These are phyloP conservation scores for Turnix velox DNA, from an alignment of 2,113 vertebrate species.

Conservation along the genomic window DNA sequence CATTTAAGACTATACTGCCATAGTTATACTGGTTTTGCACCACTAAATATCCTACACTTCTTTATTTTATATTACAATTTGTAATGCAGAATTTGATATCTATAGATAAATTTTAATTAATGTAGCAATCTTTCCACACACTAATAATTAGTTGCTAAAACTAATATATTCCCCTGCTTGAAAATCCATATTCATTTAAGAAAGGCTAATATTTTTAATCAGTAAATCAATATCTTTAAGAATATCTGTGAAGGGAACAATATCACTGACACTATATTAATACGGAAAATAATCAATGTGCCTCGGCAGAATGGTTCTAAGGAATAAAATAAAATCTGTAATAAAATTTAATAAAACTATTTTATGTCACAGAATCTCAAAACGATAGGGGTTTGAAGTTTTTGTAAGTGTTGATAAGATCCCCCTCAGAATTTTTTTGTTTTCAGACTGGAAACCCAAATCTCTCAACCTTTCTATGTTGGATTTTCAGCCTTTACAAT, in stretches of 20 bases:
- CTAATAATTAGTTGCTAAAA: background rate
- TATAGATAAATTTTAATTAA: background rate
- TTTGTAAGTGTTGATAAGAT: no score
- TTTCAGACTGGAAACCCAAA: no score
- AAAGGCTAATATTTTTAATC: background rate
- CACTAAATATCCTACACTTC: background rate
- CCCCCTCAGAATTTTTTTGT: no score
- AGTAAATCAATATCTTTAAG: background rate
- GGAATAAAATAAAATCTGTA: background rate
- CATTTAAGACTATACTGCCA: background rate
- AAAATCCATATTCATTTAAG: background rate
- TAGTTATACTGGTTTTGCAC: background rate
- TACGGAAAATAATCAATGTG: background rate
- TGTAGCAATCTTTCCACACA: background rate
- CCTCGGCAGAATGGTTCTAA: background rate
- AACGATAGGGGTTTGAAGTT: no score
- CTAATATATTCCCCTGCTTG: background rate
- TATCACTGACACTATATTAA: background rate
- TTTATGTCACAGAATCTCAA: no score
- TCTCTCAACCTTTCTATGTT: no score
- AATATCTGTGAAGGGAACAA: background rate
- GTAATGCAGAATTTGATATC: background rate
- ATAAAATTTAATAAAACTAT: background rate
- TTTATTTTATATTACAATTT: background rate
- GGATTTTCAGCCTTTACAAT: no score